A percentile compares a stretch with the other conserved stretches of the same genome.
Evolutionary conservation across 2,797 vertebrate genomes (phyloP).

Genomic region (Tenualosa ilisha): DNA sequence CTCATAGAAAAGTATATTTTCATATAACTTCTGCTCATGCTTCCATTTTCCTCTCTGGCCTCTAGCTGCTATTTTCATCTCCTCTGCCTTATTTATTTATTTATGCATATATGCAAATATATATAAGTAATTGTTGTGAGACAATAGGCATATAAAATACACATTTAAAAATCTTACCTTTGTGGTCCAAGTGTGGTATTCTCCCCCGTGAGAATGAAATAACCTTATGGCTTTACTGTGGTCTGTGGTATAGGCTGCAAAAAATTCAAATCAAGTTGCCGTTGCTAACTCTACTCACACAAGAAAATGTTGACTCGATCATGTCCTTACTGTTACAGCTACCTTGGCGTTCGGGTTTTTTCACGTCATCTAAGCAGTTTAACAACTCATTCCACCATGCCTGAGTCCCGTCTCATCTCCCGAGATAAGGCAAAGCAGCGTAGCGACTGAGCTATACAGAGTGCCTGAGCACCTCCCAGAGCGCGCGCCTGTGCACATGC

Average conservation of each 20-base stretch:
- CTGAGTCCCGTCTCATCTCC: not conserved
- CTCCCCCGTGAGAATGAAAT: not conserved
- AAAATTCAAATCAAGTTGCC: not conserved
- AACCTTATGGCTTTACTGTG: not conserved
- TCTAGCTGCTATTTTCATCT: no score
- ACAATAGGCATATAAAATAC: not conserved
- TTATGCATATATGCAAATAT: no score
- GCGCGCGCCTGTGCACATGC: not conserved
- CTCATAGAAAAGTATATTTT: not conserved
- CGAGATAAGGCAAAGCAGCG: not conserved
- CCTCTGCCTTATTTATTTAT: no score
- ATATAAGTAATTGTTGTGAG: no score
- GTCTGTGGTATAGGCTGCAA: not conserved
- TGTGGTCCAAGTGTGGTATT: not conserved
- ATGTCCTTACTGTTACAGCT: not conserved
- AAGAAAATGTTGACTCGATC: not conserved
- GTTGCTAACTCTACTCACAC: not conserved
- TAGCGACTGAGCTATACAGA: not conserved
- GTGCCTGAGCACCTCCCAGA: not conserved
- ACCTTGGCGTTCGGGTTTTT: not conserved
- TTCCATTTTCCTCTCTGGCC: not conserved
- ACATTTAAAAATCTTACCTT: not conserved
- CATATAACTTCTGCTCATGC: not conserved
- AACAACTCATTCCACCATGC: not conserved
- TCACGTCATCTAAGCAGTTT: not conserved